These are phyloP conservation scores for Sitobion miscanthi DNA, from an alignment of 1,140 invertebrate genomes.

Conservation along the genomic window DNA sequence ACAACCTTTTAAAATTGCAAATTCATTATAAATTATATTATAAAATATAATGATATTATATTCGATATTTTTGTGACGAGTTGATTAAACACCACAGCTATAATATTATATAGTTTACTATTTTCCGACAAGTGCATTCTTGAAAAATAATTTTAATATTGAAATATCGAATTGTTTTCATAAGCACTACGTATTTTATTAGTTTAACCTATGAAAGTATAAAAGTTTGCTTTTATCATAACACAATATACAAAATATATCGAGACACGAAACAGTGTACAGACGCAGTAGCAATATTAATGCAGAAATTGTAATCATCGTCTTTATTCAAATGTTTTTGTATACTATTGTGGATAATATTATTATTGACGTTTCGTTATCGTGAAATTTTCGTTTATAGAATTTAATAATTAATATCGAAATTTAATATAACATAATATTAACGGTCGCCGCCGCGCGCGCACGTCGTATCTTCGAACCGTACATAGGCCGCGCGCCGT, in stretches of 20 bases:
- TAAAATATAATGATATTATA: neutral
- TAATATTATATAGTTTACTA: neutral
- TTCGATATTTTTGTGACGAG: neutral
- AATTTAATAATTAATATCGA: neutral
- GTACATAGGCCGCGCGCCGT: conserved; percentile 15
- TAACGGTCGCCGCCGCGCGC: neutral
- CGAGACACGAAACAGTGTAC: neutral
- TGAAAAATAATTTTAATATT: neutral
- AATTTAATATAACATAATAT: neutral
- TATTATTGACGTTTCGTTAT: neutral
- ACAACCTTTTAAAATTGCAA: too few species aligned
- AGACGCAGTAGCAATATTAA: too few species aligned
- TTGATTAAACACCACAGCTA: neutral
- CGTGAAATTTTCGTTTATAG: neutral
- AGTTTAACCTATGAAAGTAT: neutral
- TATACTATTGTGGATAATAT: neutral
- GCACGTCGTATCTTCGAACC: neutral
- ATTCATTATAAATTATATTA: too few species aligned
- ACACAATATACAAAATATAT: neutral
- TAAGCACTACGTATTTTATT: neutral
- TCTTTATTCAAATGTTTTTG: neutral
- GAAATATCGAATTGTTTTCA: neutral
- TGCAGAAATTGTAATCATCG: neutral
- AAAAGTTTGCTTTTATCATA: neutral
- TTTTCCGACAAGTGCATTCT: neutral